These are phyloP conservation scores for Acanthopagrus latus DNA, from an alignment of 2,797 vertebrate species.

Conservation along the genomic window DNA sequence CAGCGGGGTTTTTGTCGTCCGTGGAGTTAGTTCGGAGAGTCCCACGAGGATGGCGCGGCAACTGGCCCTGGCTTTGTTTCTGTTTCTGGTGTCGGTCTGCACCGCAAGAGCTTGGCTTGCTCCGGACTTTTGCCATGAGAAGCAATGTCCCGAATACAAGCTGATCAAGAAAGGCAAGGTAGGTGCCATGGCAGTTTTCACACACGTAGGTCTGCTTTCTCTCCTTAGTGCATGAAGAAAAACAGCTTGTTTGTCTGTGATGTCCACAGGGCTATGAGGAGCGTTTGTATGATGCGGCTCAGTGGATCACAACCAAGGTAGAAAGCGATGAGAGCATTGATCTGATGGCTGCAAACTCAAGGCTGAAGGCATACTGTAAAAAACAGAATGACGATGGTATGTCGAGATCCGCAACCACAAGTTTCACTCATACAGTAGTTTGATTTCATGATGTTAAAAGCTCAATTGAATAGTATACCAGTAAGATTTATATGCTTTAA, in stretches of 20 bases:
- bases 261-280: conserved; percentile 46
- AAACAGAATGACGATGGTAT: conserved; percentile 51
- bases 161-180: conserved; percentile 26
- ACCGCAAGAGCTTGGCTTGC: not conserved
- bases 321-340: accelerated
- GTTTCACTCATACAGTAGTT: not conserved
- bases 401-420: not conserved
- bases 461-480: not conserved
- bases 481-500: not conserved
- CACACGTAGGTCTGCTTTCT: not conserved
- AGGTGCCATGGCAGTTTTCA: not conserved
- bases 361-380: conserved; percentile 52
- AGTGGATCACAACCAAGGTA: conserved; percentile 67
- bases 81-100: conserved; percentile 10
- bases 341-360: conserved; percentile 17
- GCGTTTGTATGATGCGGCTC: conserved; percentile 42
- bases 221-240: not conserved
- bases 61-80: not conserved
- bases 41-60: conserved; percentile 32
- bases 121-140: conserved; percentile 26
- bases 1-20: not conserved
- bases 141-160: conserved; percentile 46
- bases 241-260: not conserved
- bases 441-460: not conserved
- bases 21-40: not conserved